These are phyloP conservation scores for Oryzias curvinotus DNA, from an alignment of 2,113 vertebrate genomes.

Conservation along the genomic window DNA sequence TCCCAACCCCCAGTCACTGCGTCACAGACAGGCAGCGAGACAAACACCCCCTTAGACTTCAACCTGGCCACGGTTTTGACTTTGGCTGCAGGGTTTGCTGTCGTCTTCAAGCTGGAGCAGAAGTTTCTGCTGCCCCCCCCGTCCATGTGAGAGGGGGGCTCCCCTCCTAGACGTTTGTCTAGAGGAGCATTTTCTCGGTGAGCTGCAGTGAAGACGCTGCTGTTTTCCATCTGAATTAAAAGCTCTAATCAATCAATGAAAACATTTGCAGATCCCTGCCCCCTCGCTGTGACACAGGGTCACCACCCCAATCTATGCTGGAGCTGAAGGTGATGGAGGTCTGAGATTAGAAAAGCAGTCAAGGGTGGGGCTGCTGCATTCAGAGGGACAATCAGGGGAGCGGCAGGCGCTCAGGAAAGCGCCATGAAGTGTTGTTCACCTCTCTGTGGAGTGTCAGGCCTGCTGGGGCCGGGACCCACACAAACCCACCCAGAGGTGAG, in stretches of 20 bases:
- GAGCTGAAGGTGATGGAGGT: slow-evolving; percentile 66
- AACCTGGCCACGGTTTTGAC: slow-evolving; percentile 76
- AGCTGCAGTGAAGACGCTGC: slow-evolving; percentile 15
- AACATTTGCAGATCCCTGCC: slow-evolving; percentile 67
- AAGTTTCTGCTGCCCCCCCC: not conserved
- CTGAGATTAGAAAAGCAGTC: slow-evolving; percentile 62
- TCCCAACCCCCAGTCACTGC: slow-evolving; percentile 51
- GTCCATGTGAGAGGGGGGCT: too few species aligned
- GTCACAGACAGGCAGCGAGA: slow-evolving; percentile 49
- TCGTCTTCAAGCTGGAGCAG: not conserved
- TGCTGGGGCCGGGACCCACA: too few species aligned
- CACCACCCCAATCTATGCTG: slow-evolving; percentile 72
- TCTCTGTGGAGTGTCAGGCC: too few species aligned
- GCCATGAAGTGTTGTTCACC: too few species aligned
- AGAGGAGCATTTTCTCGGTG: slow-evolving; percentile 2
- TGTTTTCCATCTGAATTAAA: slow-evolving; percentile 70
- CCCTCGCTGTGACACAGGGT: slow-evolving; percentile 61
- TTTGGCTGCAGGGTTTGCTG: slow-evolving; percentile 62
- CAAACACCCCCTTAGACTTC: slow-evolving; percentile 70
- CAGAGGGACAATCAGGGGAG: slow-evolving; percentile 20
- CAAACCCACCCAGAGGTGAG: not conserved
- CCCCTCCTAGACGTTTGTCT: too few species aligned
- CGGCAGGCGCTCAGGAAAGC: not conserved
- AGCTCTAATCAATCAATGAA: slow-evolving; percentile 73
- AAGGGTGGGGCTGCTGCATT: slow-evolving; percentile 48